Percentiles rank a stretch among this genome's conserved stretches.
phyloP scores from a whole-genome alignment of 2,113 vertebrate genomes.

The Cisticola juncidis region DNA sequence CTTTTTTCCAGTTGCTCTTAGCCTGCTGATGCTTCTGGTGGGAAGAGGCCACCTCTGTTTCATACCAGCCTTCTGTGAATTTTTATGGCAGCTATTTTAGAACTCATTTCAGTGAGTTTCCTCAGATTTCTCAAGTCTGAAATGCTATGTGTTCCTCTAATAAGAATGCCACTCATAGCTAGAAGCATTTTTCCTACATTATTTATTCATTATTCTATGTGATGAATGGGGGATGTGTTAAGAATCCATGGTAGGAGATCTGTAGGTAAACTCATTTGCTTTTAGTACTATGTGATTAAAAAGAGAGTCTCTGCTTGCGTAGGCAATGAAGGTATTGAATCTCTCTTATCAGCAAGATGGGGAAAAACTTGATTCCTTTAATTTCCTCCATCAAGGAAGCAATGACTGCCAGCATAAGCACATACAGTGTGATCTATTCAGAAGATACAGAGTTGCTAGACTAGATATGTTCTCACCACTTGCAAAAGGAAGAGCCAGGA shows the following conservation, averaged over 20 bases:
- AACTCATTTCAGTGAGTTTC: background rate
- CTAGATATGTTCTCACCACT: slow-evolving; percentile 30
- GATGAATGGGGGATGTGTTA: slow-evolving; percentile 39
- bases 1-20: background rate
- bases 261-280: slow-evolving; percentile 51
- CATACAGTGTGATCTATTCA: background rate
- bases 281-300: slow-evolving; percentile 37
- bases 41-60: background rate
- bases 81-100: slow-evolving; percentile 14
- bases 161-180: slow-evolving; percentile 3
- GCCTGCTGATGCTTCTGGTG: background rate
- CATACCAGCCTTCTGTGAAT: background rate
- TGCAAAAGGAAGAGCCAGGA: background rate
- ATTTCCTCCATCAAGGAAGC: slow-evolving; percentile 36
- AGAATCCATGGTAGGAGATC: slow-evolving; percentile 15
- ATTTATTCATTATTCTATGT: slow-evolving; percentile 48
- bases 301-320: slow-evolving; percentile 11
- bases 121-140: background rate
- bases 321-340: slow-evolving; percentile 25
- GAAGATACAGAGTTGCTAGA: slow-evolving; percentile 30
- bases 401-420: slow-evolving; percentile 12
- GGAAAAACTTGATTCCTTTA: slow-evolving; percentile 39
- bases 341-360: slow-evolving; percentile 1
- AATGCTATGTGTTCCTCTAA: background rate
- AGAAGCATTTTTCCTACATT: slow-evolving; percentile 31